Evolutionary conservation across 2,888 invertebrate species (phyloP).

Genomic region (Amphipyra berbera): DNA sequence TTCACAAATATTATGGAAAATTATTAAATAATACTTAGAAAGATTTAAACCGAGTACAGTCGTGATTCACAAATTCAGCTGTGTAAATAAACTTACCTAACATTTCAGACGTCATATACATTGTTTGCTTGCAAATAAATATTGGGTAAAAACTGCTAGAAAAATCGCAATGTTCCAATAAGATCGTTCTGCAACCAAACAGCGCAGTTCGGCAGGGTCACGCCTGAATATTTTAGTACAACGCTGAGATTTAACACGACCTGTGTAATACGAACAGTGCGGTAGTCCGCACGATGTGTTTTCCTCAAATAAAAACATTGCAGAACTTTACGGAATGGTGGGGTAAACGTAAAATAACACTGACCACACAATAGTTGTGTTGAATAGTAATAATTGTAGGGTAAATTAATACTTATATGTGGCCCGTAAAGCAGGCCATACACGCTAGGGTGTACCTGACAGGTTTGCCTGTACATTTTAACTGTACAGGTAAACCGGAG

Average conservation of each 20-base stretch:
- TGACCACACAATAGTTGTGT: constrained; percentile 14
- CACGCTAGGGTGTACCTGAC: too few relatives aligned
- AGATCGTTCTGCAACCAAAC: constrained; percentile 20
- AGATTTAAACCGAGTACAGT: neutral
- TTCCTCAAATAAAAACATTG: constrained; percentile 37
- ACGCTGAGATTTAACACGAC: constrained; percentile 49
- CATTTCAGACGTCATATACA: neutral
- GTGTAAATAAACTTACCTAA: constrained; percentile 1
- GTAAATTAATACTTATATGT: neutral
- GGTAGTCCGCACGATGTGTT: constrained; percentile 12
- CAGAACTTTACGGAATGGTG: constrained; percentile 25
- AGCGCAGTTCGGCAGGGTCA: constrained; percentile 27
- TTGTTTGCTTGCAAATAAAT: constrained; percentile 8
- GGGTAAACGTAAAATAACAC: constrained; percentile 16
- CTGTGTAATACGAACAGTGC: constrained; percentile 21
- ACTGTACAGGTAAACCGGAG: too few relatives aligned
- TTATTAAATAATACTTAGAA: neutral
- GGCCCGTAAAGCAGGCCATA: too few relatives aligned
- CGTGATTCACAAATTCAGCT: constrained; percentile 4
- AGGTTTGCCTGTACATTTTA: too few relatives aligned
- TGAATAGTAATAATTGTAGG: constrained; percentile 6
- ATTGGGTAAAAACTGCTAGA: neutral
- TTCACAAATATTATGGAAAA: neutral
- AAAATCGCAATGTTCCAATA: constrained; percentile 28
- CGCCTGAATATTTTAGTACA: constrained; percentile 54